Evolutionary conservation across 2,888 invertebrate species (phyloP), one percentile per base, ranked within the genome.

Genomic region (Macaria notata): DNA sequence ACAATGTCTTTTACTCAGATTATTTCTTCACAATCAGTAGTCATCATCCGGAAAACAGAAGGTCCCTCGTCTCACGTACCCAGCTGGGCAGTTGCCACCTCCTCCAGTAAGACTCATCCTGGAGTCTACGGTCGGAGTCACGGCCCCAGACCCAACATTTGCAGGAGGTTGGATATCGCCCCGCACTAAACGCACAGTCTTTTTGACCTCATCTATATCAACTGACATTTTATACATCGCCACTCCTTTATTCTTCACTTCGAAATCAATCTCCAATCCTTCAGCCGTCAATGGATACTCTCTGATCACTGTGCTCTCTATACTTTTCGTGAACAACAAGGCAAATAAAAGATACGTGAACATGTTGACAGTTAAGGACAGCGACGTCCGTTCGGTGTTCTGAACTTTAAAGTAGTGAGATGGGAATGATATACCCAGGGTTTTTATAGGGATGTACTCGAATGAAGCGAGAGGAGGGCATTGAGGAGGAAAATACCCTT

Each of bases 11-110:
- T 19, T 19, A 19, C 19, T 19, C 19, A 19, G 19, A 19, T 19
- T 19, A 1, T 19, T 19, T 19, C 19, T 19, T 19, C 19, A 19
- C 19, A 19, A 50, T 7, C 33, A 50, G 46, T 72, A 73, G 54
- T 76, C 72, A 5, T 68, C 66, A n/a, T 70, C 68, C 0, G 65
- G 69, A 43, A 76, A 77, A 53, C 77, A 77, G 49, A 77, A 75
- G 1, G 69, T 71, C 8, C 78, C 76, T 30, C 61, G 58, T 31
- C 57, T 59, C 3, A 65, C 61, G 48, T 70, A 71, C 3, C 78
- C 78, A 0, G 31, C 4, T 0, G 78, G 78, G 9, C 78, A 78
- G 3, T 52, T 78, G 8, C 78, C 78, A 3, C 52, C 44, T 3
- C 71, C 72, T 3, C 46, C 65, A 9, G 49, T 57, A 3, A 78